A percentile compares a stretch with the other conserved stretches of the same genome.
phyloP scores from a whole-genome alignment of 2,113 vertebrate species.

The Esox niger region DNA sequence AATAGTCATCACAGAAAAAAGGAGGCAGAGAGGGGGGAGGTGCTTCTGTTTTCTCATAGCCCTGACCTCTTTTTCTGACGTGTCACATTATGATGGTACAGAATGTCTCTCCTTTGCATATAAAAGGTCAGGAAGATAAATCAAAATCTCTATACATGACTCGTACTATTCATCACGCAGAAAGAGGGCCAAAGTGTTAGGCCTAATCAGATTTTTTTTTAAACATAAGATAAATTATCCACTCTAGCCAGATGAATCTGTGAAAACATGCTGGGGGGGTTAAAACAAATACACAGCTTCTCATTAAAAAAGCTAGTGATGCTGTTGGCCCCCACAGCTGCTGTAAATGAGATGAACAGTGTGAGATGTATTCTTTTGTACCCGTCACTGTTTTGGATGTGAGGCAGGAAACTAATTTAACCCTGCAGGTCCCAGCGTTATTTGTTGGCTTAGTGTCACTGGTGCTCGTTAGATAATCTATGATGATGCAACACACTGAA shows the following conservation, averaged over 20 bases:
- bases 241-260: conserved; percentile 42
- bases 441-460: conserved; percentile 75
- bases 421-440: conserved; percentile 66
- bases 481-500: conserved; percentile 73
- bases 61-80: conserved; percentile 72
- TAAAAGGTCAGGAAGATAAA: conserved; percentile 79
- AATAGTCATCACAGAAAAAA: conserved; percentile 48
- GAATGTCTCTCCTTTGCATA: conserved; percentile 73
- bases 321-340: conserved; percentile 45
- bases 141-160: conserved; percentile 66
- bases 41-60: conserved; percentile 62
- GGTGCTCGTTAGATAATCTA: conserved; percentile 72
- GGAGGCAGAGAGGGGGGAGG: conserved; percentile 1
- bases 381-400: conserved; percentile 41
- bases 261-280: conserved; percentile 23
- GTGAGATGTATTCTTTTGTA: conserved; percentile 30
- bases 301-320: conserved; percentile 55
- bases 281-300: conserved; percentile 49
- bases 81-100: conserved; percentile 68
- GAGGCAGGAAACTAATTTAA: conserved; percentile 67
- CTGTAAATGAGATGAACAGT: conserved; percentile 36
- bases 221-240: conserved; percentile 62
- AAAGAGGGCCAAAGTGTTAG: conserved; percentile 57
- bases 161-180: conserved; percentile 69
- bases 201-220: conserved; percentile 60